These are phyloP conservation scores for Zosterops hypoxanthus DNA, from an alignment of 2,113 vertebrate genomes.

Conservation along the genomic window DNA sequence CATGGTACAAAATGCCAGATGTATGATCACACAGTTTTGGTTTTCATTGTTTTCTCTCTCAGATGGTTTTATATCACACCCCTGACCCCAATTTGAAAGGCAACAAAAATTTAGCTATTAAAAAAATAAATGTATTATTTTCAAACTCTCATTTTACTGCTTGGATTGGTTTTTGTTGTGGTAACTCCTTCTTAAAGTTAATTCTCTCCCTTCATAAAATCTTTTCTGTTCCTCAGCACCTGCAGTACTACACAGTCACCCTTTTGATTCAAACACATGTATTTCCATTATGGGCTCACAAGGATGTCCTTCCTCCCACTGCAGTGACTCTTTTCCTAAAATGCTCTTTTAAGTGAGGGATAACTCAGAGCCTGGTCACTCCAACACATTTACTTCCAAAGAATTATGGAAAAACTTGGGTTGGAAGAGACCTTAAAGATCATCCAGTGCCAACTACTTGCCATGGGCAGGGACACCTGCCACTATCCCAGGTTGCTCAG, in stretches of 20 bases:
- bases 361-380: neutral
- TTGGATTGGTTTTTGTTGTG: neutral
- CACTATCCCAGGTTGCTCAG: neutral
- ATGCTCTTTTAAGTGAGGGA: neutral
- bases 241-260: neutral
- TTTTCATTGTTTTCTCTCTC: neutral
- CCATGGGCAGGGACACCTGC: neutral
- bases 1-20: neutral
- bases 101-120: neutral
- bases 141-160: neutral
- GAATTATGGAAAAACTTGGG: neutral
- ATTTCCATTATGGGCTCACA: neutral
- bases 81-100: neutral
- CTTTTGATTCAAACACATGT: neutral
- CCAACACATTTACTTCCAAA: neutral
- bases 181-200: neutral
- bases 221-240: neutral
- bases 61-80: neutral
- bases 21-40: neutral
- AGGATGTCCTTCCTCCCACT: neutral
- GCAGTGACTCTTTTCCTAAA: neutral
- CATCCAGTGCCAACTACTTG: neutral
- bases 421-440: neutral
- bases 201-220: neutral
- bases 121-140: neutral